These are phyloP conservation scores for Sarcophaga subvicina DNA, from an alignment of 2,888 invertebrate species.

Conservation along the genomic window DNA sequence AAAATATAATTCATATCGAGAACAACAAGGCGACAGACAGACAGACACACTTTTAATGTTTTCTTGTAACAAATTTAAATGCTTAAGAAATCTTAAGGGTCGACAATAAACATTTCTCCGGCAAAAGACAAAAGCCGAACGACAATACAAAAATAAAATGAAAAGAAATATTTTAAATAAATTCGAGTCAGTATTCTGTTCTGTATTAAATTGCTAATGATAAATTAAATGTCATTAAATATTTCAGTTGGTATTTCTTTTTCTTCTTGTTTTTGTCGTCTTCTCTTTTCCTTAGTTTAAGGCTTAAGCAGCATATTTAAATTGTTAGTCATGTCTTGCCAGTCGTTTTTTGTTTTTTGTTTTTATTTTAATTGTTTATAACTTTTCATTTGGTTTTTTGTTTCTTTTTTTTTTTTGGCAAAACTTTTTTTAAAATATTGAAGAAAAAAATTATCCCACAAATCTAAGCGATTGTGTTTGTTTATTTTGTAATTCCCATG, in stretches of 20 bases:
- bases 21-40: background rate
- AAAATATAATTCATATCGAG: background rate
- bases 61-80: background rate
- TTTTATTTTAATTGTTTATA: slow-evolving; percentile 38
- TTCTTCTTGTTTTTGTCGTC: background rate
- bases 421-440: background rate
- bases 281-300: background rate
- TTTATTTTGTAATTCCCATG: background rate
- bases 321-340: slow-evolving; percentile 56
- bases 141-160: too few relatives aligned
- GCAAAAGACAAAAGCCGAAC: too few relatives aligned
- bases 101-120: too few relatives aligned
- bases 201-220: background rate
- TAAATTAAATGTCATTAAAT: slow-evolving; percentile 6
- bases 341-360: too few relatives aligned
- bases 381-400: slow-evolving; percentile 20
- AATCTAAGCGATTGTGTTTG: slow-evolving; percentile 11
- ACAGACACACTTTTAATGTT: background rate
- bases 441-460: background rate
- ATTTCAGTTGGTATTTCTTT: slow-evolving; percentile 7
- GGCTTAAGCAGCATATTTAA: slow-evolving; percentile 39
- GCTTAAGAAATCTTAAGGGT: background rate
- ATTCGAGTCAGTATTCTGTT: background rate
- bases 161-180: too few relatives aligned
- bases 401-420: too few relatives aligned